phyloP scores from a whole-genome alignment of 2,797 vertebrate species.

The Fistularia tabacaria region DNA sequence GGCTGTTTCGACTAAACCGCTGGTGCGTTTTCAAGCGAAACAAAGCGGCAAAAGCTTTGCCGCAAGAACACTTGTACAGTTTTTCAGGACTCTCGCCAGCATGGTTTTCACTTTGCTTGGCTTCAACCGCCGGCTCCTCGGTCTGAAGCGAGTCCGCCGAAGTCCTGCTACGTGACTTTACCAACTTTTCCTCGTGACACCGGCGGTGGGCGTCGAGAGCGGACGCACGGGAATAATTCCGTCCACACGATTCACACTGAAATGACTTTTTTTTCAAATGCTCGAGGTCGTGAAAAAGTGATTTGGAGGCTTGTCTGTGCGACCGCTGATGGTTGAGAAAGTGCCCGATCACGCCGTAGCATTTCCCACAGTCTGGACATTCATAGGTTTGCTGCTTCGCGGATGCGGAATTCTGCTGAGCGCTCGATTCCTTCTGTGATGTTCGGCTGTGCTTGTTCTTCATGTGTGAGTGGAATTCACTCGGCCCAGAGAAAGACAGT shows the following conservation, averaged over 20 bases:
- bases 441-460: conserved; percentile 53
- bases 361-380: conserved; percentile 78
- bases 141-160: conserved; percentile 36
- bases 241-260: conserved; percentile 75
- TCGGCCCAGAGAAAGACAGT: conserved; percentile 57
- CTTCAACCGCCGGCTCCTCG: conserved; percentile 42
- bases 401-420: conserved; percentile 18
- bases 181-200: conserved; percentile 76
- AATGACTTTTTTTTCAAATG: conserved; percentile 80
- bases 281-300: conserved; percentile 73
- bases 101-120: conserved; percentile 39
- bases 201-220: conserved; percentile 80
- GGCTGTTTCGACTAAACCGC: conserved; percentile 67
- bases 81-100: conserved; percentile 42
- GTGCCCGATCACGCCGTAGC: conserved; percentile 66
- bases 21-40: conserved; percentile 74
- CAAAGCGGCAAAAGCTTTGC: conserved; percentile 69
- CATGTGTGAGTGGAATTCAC: conserved; percentile 48
- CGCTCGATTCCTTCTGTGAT: conserved; percentile 29
- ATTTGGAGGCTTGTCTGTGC: conserved; percentile 75
- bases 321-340: conserved; percentile 79
- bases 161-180: conserved; percentile 62
- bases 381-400: conserved; percentile 62
- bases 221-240: conserved; percentile 77
- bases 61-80: conserved; percentile 68